Evolutionary conservation across 2,113 vertebrate genomes (phyloP), one percentile per base, ranked within the genome.

Genomic region (Melanerpes formicivorus): DNA sequence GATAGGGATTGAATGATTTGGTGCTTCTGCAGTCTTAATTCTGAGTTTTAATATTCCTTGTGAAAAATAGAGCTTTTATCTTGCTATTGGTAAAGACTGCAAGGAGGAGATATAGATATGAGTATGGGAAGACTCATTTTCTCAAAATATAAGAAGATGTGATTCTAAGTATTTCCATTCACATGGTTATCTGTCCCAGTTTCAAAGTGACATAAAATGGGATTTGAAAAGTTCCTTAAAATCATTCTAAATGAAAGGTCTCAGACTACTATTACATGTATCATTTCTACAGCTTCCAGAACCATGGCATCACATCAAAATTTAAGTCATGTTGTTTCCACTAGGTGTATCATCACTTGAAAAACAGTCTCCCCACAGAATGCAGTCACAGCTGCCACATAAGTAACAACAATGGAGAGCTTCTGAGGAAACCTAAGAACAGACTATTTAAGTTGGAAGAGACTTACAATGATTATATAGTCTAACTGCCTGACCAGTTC

Each of bases 211-310:
- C 66, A 87, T 40, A 65, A 80, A 93, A 85, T 29, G 10, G 5
- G 14, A 62, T 59, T 81, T 48, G 40, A 75, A n/a, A 89, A 88
- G 11, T 71, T 89, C 46, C 60, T 89, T 95, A 44, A 46, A 89
- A 62, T 65, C 58, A 74, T 54, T 90, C 42, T 64, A 54, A 77
- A 90, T 26, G 3, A 78, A 86, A 62, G 44, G 50, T 10, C 40
- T 81, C 44, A 40, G 79, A 48, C 22, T 60, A 44, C 34, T 59
- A 34, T 26, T 50, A 65, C 5, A 56, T 9, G 10, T 40, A 44
- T 18, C 54, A 58, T 56, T 74, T 74, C 54, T 34, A 83, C 27
- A 83, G 30, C 42, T 85, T 74, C 37, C 22, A 64, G 32, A 93
- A 60, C 32, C 27, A 74, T 4, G 26, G 52, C 42, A 87, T 16